Percentiles rank a stretch among this genome's conserved stretches.
Conservation (phyloP, 2,113 vertebrate species). For the Porphyrio hochstetteri region DNA sequence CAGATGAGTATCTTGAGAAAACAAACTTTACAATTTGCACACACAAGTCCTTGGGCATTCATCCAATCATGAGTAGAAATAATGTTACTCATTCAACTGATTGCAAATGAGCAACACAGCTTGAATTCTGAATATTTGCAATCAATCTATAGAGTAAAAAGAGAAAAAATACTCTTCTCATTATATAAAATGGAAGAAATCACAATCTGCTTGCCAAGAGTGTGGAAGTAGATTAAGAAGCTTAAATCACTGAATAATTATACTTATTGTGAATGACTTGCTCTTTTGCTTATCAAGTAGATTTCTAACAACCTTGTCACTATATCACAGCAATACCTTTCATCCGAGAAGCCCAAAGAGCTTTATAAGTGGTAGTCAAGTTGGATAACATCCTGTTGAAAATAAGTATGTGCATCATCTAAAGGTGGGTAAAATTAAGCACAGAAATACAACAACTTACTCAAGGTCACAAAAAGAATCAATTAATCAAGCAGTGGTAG, state of each 20-base stretch:
- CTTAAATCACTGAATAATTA: conserved; percentile 68
- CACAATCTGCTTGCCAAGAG: conserved; percentile 56
- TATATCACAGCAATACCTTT: conserved; percentile 26
- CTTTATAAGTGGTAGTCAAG: conserved; percentile 45
- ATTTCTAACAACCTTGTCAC: conserved; percentile 33
- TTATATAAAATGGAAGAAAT: conserved; percentile 64
- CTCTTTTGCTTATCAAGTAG: conserved; percentile 60
- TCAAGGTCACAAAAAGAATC: conserved; percentile 24
- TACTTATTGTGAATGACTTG: conserved; percentile 63
- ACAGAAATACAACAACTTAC: not conserved
- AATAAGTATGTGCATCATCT: not conserved
- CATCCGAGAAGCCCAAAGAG: conserved; percentile 17
- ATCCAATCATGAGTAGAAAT: conserved; percentile 61
- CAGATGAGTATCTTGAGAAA: conserved; percentile 41
- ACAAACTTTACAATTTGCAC: conserved; percentile 59
- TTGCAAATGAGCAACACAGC: conserved; percentile 67
- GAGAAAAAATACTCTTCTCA: conserved; percentile 34
- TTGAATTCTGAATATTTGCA: conserved; percentile 70
- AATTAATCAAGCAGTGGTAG: not conserved
- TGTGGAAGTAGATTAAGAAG: conserved; percentile 62
- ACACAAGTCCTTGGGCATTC: conserved; percentile 62
- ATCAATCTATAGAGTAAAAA: conserved; percentile 59
- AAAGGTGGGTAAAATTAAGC: conserved; percentile 55
- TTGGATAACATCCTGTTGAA: conserved; percentile 37
- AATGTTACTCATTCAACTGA: conserved; percentile 63